A percentile compares a stretch with the other conserved stretches of the same genome.
phyloP scores from a whole-genome alignment of 2,113 vertebrate genomes.

The Sebastes fasciatus region DNA sequence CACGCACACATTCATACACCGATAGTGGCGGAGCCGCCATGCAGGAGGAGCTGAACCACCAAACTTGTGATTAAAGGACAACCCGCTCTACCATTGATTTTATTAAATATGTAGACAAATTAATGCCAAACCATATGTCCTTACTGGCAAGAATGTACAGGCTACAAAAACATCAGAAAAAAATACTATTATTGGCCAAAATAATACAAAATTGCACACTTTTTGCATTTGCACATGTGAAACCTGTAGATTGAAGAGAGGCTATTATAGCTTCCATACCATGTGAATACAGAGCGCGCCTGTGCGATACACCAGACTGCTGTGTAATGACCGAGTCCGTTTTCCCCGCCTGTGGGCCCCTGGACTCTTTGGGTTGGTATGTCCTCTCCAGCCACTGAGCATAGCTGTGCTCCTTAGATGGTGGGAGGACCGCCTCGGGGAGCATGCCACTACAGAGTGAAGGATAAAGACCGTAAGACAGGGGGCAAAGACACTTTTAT shows the following conservation, averaged over 20 bases:
- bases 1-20: not conserved
- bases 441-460: slow-evolving; percentile 86
- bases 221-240: not conserved
- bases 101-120: not conserved
- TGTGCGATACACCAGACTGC: slow-evolving; percentile 8
- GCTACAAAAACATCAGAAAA: not conserved
- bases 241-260: not conserved
- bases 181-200: not conserved
- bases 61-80: too few species aligned
- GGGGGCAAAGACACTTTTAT: not conserved
- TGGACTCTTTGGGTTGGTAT: slow-evolving; percentile 65
- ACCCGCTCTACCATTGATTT: not conserved
- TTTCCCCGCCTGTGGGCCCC: slow-evolving; percentile 37
- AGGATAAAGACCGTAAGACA: not conserved
- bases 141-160: not conserved
- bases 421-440: slow-evolving; percentile 90
- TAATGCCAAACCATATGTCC: not conserved
- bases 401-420: slow-evolving; percentile 92
- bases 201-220: not conserved
- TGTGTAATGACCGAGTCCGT: not conserved
- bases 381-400: slow-evolving; percentile 89
- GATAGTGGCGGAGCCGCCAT: not conserved
- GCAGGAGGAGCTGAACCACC: too few species aligned
- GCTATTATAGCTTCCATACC: slow-evolving; percentile 50
- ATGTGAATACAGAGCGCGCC: slow-evolving; percentile 33